phyloP scores from a whole-genome alignment of 2,888 invertebrate genomes.

The Pristionchus maxplancki region DNA sequence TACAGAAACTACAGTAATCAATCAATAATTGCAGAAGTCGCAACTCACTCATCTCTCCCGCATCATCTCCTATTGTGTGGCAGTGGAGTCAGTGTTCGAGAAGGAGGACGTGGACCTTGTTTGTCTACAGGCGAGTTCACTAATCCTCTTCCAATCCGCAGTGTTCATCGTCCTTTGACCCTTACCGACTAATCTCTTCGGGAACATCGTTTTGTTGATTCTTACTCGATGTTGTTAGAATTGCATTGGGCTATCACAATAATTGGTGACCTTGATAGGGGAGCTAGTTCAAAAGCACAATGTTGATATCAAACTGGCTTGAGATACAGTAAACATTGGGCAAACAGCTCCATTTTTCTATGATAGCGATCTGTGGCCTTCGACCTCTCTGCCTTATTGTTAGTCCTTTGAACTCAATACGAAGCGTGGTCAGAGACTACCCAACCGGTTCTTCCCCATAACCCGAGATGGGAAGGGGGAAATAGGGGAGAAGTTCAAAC shows the following conservation, averaged over 20 bases:
- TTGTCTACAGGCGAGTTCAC: constrained; percentile 57
- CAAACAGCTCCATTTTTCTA: neutral
- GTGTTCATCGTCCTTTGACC: neutral
- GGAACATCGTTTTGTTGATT: too few relatives aligned
- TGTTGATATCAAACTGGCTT: neutral
- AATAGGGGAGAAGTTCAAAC: constrained; percentile 4
- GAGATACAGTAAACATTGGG: neutral
- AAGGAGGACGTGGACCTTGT: constrained; percentile 68
- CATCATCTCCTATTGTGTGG: constrained; percentile 66
- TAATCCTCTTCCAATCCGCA: neutral
- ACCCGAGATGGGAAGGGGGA: constrained; percentile 13
- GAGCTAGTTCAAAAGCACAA: neutral
- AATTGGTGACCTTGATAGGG: neutral
- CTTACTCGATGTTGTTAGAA: too few relatives aligned
- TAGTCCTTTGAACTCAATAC: constrained; percentile 42
- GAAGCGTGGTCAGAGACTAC: constrained; percentile 36
- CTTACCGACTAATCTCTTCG: neutral
- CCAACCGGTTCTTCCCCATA: constrained; percentile 33
- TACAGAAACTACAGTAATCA: neutral
- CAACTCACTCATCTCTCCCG: constrained; percentile 69
- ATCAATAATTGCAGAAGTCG: constrained; percentile 10
- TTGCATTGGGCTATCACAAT: neutral
- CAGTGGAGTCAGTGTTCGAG: constrained; percentile 68
- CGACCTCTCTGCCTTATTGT: constrained; percentile 1
- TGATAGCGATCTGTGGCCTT: neutral